These are phyloP conservation scores for Heteronetta atricapilla DNA, from an alignment of 2,113 vertebrate species.

Conservation along the genomic window DNA sequence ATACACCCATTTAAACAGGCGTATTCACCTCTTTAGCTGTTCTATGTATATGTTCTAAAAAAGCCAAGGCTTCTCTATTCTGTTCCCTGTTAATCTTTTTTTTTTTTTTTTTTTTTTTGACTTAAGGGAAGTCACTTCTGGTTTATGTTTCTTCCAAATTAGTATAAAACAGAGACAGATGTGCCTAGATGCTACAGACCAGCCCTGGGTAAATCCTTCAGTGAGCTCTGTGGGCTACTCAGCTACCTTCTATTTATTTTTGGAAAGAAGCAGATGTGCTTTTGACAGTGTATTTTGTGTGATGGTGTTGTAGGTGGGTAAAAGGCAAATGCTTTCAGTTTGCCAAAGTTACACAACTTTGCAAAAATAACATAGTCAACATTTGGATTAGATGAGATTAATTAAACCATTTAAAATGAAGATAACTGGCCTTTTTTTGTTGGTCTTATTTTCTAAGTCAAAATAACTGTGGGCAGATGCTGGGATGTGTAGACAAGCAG, in stretches of 20 bases:
- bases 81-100: neutral
- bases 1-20: accelerated
- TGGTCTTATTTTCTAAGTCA: neutral
- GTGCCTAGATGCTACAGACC: neutral
- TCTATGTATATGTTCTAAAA: neutral
- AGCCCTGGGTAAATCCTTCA: neutral
- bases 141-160: neutral
- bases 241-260: neutral
- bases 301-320: neutral
- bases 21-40: neutral
- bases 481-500: neutral
- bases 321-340: neutral
- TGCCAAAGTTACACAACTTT: neutral
- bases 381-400: neutral
- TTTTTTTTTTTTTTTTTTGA: neutral
- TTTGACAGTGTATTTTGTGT: neutral
- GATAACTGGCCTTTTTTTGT: neutral
- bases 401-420: neutral
- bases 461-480: neutral
- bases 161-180: neutral
- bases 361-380: neutral
- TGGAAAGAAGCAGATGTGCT: neutral
- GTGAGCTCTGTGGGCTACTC: neutral
- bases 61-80: neutral
- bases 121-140: neutral